Percentiles rank a stretch among this genome's conserved stretches.
These are phyloP conservation scores for Sebastes minor DNA, from an alignment of 2,797 vertebrate genomes.

Conservation along the genomic window DNA sequence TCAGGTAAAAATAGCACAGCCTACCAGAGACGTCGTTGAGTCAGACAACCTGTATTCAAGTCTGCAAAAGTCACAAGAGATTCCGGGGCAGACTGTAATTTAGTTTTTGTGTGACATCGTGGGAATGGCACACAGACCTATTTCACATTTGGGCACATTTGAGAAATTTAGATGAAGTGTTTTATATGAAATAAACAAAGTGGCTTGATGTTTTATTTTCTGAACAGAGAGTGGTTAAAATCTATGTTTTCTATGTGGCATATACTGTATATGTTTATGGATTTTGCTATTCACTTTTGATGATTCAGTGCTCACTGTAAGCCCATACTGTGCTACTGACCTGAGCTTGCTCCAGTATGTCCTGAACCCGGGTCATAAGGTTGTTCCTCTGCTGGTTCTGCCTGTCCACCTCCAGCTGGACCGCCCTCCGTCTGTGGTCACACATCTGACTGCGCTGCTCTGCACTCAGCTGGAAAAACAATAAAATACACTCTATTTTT, in stretches of 20 bases:
- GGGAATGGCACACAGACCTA: slow-evolving; percentile 32
- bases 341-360: slow-evolving; percentile 87
- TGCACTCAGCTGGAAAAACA: slow-evolving; percentile 80
- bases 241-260: neutral
- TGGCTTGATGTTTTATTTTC: no score
- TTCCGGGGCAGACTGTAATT: slow-evolving; percentile 39
- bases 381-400: slow-evolving; percentile 78
- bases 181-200: neutral
- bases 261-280: neutral
- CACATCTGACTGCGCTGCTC: slow-evolving; percentile 87
- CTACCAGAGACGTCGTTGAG: slow-evolving; percentile 14
- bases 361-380: slow-evolving; percentile 83
- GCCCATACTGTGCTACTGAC: slow-evolving; percentile 62
- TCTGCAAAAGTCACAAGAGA: slow-evolving; percentile 45
- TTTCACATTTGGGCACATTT: neutral
- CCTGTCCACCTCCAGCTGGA: slow-evolving; percentile 81
- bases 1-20: slow-evolving; percentile 38
- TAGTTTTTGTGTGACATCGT: slow-evolving; percentile 11
- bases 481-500: neutral
- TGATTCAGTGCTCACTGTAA: neutral
- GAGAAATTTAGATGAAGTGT: neutral
- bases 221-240: neutral
- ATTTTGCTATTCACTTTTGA: neutral
- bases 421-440: slow-evolving; percentile 84
- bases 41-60: slow-evolving; percentile 39